A percentile compares a stretch with the other conserved stretches of the same genome.
These are phyloP conservation scores for Luperina testacea DNA, from an alignment of 2,888 invertebrate genomes.

Conservation along the genomic window DNA sequence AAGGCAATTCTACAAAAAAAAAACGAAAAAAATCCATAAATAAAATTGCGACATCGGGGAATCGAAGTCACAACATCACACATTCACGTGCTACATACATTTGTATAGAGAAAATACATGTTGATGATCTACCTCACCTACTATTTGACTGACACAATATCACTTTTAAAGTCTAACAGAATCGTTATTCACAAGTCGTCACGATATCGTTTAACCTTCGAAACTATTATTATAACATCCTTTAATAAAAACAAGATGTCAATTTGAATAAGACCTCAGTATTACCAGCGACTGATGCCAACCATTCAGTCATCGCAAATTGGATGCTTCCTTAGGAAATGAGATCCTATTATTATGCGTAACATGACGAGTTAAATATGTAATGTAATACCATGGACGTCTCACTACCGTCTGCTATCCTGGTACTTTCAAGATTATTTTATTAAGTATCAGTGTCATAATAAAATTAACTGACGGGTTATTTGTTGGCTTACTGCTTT, in stretches of 20 bases:
- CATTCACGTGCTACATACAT: too few relatives aligned
- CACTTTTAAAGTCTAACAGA: background rate
- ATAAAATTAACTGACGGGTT: background rate
- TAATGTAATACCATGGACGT: constrained; percentile 1
- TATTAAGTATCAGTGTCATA: background rate
- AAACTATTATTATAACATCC: background rate
- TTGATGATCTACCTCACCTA: too few relatives aligned
- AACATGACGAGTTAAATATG: background rate
- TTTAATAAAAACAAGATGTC: constrained; percentile 22
- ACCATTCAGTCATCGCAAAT: constrained; percentile 39
- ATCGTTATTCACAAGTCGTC: too few relatives aligned
- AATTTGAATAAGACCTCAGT: constrained; percentile 47
- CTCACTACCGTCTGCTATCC: constrained; percentile 4
- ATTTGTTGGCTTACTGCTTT: background rate
- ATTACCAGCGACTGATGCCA: constrained; percentile 48
- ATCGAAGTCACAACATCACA: background rate
- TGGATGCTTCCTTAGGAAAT: constrained; percentile 43
- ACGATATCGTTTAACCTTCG: background rate
- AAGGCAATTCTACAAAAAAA: background rate
- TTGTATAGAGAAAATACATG: background rate
- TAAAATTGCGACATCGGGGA: background rate
- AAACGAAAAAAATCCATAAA: background rate
- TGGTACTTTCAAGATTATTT: constrained; percentile 33
- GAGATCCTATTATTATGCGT: constrained; percentile 38
- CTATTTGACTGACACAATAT: too few relatives aligned